Conservation (phyloP, 2,113 vertebrate genomes). For the Podocnemis expansa region DNA sequence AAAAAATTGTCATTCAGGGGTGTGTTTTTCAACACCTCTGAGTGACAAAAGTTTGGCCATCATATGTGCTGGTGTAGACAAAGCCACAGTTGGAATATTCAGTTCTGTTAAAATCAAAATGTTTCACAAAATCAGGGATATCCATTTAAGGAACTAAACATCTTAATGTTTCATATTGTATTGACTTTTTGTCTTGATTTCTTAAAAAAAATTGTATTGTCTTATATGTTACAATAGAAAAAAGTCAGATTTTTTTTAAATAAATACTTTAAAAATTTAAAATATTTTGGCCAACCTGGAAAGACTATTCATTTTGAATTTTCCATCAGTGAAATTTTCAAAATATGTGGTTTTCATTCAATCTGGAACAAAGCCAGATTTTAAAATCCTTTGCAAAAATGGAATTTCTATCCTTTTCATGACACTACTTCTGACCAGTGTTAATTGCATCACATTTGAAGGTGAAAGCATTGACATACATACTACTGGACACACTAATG, state of each 20-base stretch:
- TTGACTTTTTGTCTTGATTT: background rate
- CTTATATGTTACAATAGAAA: background rate
- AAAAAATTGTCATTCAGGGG: too few species aligned
- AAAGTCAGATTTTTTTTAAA: too few species aligned
- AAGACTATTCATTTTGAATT: background rate
- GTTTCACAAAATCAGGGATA: background rate
- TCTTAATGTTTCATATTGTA: background rate
- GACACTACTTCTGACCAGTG: fast-evolving
- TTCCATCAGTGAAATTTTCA: background rate
- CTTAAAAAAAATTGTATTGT: background rate
- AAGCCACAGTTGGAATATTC: background rate
- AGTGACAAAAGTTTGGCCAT: too few species aligned
- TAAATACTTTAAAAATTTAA: too few species aligned
- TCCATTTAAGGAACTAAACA: too few species aligned
- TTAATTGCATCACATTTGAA: background rate
- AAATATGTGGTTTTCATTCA: background rate
- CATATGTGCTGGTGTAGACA: too few species aligned
- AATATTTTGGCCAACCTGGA: background rate
- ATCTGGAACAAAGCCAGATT: background rate
- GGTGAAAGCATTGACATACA: background rate
- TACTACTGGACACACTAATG: background rate
- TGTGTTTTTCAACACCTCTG: too few species aligned
- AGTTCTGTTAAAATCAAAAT: background rate
- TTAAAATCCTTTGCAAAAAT: background rate
- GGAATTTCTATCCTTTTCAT: background rate